Percentiles rank a stretch among this genome's conserved stretches.
phyloP scores from a whole-genome alignment of 2,888 invertebrate genomes.

The Drosophila neonasuta region DNA sequence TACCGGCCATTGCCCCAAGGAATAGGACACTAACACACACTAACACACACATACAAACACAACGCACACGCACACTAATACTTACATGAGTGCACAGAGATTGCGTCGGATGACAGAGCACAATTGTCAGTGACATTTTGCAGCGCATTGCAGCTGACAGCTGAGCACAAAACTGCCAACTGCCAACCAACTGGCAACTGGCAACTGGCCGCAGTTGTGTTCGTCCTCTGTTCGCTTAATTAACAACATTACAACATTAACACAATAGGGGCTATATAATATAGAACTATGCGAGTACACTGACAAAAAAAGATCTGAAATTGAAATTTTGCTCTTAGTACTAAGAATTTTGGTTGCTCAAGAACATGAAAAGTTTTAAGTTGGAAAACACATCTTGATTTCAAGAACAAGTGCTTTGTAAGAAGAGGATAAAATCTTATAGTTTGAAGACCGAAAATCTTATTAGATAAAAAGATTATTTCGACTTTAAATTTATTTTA shows the following conservation, averaged over 20 bases:
- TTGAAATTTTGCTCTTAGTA: too few relatives aligned
- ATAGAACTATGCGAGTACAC: not conserved
- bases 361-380: too few relatives aligned
- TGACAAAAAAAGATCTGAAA: too few relatives aligned
- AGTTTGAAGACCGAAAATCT: too few relatives aligned
- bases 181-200: slow-evolving; percentile 16
- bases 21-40: slow-evolving; percentile 1
- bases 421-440: too few relatives aligned
- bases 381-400: too few relatives aligned
- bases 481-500: too few relatives aligned
- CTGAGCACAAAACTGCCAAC: slow-evolving; percentile 12
- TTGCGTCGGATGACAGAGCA: slow-evolving; percentile 26
- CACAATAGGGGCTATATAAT: slow-evolving; percentile 35
- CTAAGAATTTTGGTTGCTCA: too few relatives aligned
- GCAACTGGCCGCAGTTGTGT: slow-evolving; percentile 38
- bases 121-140: slow-evolving; percentile 44
- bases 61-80: slow-evolving; percentile 9
- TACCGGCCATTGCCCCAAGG: slow-evolving; percentile 32
- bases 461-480: too few relatives aligned
- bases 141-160: slow-evolving; percentile 26
- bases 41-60: not conserved
- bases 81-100: slow-evolving; percentile 11
- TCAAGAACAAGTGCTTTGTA: too few relatives aligned
- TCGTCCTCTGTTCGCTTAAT: slow-evolving; percentile 54
- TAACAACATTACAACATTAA: slow-evolving; percentile 63